Evolutionary conservation across 2,888 invertebrate species (phyloP), one percentile per base, ranked within the genome.

Genomic region (Tinea pellionella): DNA sequence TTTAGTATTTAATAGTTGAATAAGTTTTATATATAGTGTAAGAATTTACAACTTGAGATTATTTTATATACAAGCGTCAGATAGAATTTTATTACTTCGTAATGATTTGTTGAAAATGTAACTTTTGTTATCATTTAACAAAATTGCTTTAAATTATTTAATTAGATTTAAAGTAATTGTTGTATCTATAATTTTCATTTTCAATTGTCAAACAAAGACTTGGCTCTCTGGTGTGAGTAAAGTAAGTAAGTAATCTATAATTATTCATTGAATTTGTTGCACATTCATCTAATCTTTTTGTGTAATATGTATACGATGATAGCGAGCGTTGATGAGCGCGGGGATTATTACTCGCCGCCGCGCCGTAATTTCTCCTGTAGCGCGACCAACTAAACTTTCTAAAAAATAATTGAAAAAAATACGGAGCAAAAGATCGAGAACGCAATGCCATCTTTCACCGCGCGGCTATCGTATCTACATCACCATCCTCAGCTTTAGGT

Each of bases 371-470:
- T 87, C 85, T 78, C 85, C 76, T 73, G 79, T 78, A 65, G 77
- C 72, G 81, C 79, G 78, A 74, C 78, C 78, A 77, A 78, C 80
- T 76, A 74, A 78, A 86, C 87, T 87, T 87, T 87, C 87, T 87
- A 87, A 87, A 86, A 83, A 82, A 79, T 75, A 77, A 75, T n/a
- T 59, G 18, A 65, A 77, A 78, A 70, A 77, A 78, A 69, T 57
- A 59, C 75, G 77, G 75, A 80, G 78, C 78, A 81, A 84, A 83
- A 83, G 80, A 83, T 78, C 78, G 70, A 76, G 71, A 78, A 77
- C 78, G 80, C 78, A 75, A 80, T 78, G 75, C 75, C 77, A 77
- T 86, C 86, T 86, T 84, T 87, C 84, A 85, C 85, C 80, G 77
- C 74, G 76, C 75, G 74, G 73, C 76, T 81, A 80, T 78, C 73